phyloP scores from a whole-genome alignment of 1,140 invertebrate species.

The Bicyclus anynana region DNA sequence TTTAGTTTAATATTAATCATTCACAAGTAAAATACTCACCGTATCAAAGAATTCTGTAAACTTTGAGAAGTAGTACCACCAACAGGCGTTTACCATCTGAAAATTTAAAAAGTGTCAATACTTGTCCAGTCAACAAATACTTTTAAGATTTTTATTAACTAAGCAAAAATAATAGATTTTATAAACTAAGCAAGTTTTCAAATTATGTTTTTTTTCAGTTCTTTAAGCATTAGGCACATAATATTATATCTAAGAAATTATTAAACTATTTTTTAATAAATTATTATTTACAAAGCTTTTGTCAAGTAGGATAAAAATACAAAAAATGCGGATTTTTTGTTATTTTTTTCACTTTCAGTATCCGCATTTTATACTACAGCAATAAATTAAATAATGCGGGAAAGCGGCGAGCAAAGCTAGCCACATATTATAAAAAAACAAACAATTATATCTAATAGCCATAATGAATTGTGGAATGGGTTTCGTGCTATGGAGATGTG shows the following conservation, averaged over 20 bases:
- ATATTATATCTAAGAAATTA: too few species aligned
- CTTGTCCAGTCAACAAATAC: not conserved
- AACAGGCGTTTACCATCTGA: conserved; percentile 95
- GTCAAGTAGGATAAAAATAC: too few species aligned
- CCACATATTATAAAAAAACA: not conserved
- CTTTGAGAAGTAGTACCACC: conserved; percentile 99
- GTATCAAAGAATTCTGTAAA: conserved; percentile 98
- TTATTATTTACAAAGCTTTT: too few species aligned
- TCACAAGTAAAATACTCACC: conserved; percentile 79
- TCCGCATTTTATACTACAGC: too few species aligned
- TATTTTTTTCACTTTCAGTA: not conserved
- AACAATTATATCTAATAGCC: conserved; percentile 1
- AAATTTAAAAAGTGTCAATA: conserved; percentile 34
- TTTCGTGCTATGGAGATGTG: conserved; percentile 7
- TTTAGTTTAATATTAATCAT: not conserved
- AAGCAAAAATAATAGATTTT: too few species aligned
- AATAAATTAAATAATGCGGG: not conserved
- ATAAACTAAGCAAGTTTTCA: too few species aligned
- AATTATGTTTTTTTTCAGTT: too few species aligned
- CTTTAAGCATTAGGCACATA: too few species aligned
- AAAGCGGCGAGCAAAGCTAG: not conserved
- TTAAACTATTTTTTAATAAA: not conserved
- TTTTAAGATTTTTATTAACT: too few species aligned
- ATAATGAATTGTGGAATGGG: conserved; percentile 3
- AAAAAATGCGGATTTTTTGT: not conserved